Base-by-base conservation (phyloP, 2,888 invertebrate species). In the Mellilla xanthometata region DNA sequence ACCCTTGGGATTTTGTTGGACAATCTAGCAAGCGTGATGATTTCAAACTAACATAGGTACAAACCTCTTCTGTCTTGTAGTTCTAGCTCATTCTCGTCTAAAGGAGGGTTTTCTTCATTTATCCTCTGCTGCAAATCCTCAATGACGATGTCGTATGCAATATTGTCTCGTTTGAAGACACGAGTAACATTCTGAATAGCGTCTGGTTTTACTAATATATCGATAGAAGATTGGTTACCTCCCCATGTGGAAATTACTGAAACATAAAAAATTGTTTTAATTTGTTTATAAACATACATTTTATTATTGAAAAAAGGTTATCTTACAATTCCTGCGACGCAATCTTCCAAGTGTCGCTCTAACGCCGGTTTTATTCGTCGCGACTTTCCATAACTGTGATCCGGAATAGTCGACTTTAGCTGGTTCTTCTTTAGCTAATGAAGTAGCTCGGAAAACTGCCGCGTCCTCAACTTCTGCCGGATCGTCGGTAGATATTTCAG, bases 101-200 rank as follows among this genome's bases (percentile, higher is more conserved):
- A 81, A 2, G 92, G 91, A 31, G 95, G 95, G 79, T 96, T 96
- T 82, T 96, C 96, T 52, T 92, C 92, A 58, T 96, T 92, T 51
- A 96, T 96, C 33, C 94, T 93, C 62, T 90, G 90, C 76, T 96
- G 96, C 36, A 97, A 76, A 79, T 97, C 94, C 35, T 94, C 91
- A 62, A 96, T 95, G 30, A 95, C 80, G n/a, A 96, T 86, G 38
- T 93, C 91, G 68, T 91, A 95, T 12, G 91, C 74, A 43, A 96
- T 91, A 40, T 92, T 91, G 51, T 93, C 91, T 26, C 91, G 87
- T 41, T 88, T 83, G 23, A 97, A 89, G 41, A 91, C 83, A 36
- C 91, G 81, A 40, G 92, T 91, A 1, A 95, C 93, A 53, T 92
- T 91, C 32, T 90, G 83, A 34, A 94, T 75, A n/a, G 91, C 91